Evolutionary conservation across 2,888 invertebrate species (phyloP).

Genomic region (Heliconius sara): DNA sequence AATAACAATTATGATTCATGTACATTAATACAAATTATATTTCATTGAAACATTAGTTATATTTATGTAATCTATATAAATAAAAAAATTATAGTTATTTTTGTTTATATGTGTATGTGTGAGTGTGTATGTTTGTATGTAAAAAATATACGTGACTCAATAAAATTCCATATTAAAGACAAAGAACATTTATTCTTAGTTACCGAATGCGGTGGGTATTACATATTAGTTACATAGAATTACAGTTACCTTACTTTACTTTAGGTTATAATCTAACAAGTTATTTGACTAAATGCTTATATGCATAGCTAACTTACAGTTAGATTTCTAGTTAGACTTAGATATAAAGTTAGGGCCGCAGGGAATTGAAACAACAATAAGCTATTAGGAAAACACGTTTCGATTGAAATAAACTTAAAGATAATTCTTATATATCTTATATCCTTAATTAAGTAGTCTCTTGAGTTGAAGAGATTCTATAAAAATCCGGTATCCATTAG

Average conservation of each 20-base stretch:
- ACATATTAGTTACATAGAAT: constrained; percentile 13
- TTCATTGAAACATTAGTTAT: too few species aligned
- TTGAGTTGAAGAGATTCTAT: constrained; percentile 1
- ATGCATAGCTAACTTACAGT: constrained; percentile 14
- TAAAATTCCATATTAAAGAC: constrained; percentile 27
- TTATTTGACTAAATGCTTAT: constrained; percentile 32
- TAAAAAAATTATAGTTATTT: neutral
- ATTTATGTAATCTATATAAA: too few species aligned
- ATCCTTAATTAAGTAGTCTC: neutral
- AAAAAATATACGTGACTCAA: constrained; percentile 28
- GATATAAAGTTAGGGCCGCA: neutral
- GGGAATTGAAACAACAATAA: neutral
- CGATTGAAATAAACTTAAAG: neutral
- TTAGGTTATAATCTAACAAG: constrained; percentile 18
- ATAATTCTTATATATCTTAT: neutral
- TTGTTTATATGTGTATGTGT: neutral
- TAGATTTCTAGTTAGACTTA: neutral
- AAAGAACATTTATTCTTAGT: constrained; percentile 40
- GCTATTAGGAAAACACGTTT: neutral
- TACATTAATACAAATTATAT: too few species aligned
- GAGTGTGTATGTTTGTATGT: neutral
- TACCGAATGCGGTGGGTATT: constrained; percentile 40
- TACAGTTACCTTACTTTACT: constrained; percentile 13
- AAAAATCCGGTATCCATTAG: neutral
- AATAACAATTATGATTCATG: neutral